Evolutionary conservation across 1,140 invertebrate species (phyloP).

Genomic region (Trigoniulus corallinus): DNA sequence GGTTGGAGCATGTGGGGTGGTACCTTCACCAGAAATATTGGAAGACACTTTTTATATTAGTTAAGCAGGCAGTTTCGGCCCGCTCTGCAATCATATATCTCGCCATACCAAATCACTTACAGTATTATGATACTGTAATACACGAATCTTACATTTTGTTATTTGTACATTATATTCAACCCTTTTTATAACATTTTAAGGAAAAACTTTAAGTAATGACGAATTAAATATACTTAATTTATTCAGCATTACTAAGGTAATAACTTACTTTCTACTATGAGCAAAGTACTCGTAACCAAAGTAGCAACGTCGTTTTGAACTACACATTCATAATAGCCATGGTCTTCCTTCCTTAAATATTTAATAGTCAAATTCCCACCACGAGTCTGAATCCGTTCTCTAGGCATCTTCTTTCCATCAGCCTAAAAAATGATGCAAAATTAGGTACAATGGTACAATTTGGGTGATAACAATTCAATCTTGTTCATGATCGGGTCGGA

Average conservation of each 20-base stretch:
- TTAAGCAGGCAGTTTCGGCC: not conserved
- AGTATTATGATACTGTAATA: too few species aligned
- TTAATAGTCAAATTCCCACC: conserved; percentile 86
- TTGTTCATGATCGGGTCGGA: too few species aligned
- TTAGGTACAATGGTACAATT: not conserved
- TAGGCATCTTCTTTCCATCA: conserved; percentile 61
- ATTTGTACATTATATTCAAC: not conserved
- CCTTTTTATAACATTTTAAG: not conserved
- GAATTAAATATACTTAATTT: not conserved
- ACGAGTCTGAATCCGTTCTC: conserved; percentile 51
- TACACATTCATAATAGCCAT: conserved; percentile 88
- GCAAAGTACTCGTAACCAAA: conserved; percentile 68
- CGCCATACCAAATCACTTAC: too few species aligned
- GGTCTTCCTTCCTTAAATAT: conserved; percentile 67
- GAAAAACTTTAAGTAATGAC: not conserved
- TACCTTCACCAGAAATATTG: conserved; percentile 34
- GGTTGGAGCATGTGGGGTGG: conserved; percentile 88
- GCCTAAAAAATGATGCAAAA: conserved; percentile 32
- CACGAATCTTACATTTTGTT: too few species aligned
- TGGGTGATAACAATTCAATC: not conserved
- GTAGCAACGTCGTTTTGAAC: conserved; percentile 88
- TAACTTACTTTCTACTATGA: conserved; percentile 59
- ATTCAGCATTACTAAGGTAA: too few species aligned
- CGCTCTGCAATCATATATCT: too few species aligned
- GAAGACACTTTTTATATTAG: not conserved